Evolutionary conservation across 2,113 vertebrate species (phyloP), one percentile per base, ranked within the genome.

Genomic region (Chlamydotis undulata): DNA sequence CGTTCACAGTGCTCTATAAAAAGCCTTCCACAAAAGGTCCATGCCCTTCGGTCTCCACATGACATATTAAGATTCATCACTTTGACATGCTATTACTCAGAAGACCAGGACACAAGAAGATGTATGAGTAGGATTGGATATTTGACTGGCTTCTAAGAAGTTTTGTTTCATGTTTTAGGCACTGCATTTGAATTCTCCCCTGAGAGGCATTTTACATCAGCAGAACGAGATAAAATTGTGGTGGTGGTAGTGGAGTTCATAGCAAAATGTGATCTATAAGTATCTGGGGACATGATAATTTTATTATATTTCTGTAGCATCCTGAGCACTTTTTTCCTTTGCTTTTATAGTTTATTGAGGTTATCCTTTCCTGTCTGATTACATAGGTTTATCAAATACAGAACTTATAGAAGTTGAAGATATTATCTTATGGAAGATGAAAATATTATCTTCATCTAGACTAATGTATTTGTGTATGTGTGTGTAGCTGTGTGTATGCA

Each of bases 321-420:
- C 83, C 75, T 74, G 57, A 76, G 26, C 65, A 80, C 53, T 88
- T 91, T 92, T 91, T 92, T 65, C 49, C 43, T 82, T 89, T 60
- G 26, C 5, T 92, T 96, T 90, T 80, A 84, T 88, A 18, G 35
- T 76, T 93, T 94, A 83, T 97, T 93, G 83, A 96, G 35, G 29
- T 74, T 78, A 67, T 80, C 11, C 24, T 90, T 92, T 91, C 43
- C 89, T 71, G 19, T 70, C 23, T 85, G 43, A 65, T 70, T 64
- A 64, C 15, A 56, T 19, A 65, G 10, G 12, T 37, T 91, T 77
- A 95, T 94, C 71, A 79, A 77, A 91, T 33, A 83, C 11, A 68
- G 29, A 75, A 87, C 10, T 35, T 91, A 79, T 64, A 43, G 50
- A 83, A 81, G 31, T 47, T n/a, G 4, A 92, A 86, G 13, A 29